Conservation (phyloP, 2,797 vertebrate genomes). For the Pangasius mekongensis region DNA sequence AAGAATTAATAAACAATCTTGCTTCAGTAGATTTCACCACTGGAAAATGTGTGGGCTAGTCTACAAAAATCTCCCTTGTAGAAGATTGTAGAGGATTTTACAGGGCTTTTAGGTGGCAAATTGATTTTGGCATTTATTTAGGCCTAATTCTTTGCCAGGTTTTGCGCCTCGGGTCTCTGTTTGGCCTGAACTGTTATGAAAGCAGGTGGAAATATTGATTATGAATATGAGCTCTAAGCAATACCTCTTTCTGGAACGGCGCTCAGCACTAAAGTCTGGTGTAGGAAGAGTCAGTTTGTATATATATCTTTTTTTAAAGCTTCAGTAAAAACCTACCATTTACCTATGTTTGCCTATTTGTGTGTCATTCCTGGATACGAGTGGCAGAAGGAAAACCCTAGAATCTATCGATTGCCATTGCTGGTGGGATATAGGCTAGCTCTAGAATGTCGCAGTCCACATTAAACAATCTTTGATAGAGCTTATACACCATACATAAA, state of each 20-base stretch:
- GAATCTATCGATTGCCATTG: neutral
- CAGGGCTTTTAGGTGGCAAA: neutral
- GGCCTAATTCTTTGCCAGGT: neutral
- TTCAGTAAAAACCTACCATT: neutral
- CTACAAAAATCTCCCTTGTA: neutral
- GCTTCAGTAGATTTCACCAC: neutral
- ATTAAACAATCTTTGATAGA: neutral
- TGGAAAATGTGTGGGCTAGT: conserved; percentile 4
- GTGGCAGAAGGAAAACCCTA: neutral
- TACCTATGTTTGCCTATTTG: neutral
- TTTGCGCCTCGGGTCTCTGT: neutral
- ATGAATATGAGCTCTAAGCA: neutral
- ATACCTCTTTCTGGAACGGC: neutral
- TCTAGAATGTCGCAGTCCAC: neutral
- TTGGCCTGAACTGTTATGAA: conserved; percentile 14
- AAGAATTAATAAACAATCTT: conserved; percentile 9
- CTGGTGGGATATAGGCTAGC: neutral
- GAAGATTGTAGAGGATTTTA: neutral
- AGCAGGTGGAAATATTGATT: neutral
- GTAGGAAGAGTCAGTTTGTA: neutral
- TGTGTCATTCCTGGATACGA: neutral
- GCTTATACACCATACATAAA: neutral
- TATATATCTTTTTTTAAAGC: neutral
- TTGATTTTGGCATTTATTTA: conserved; percentile 1
- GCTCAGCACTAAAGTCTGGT: neutral